Evolutionary conservation across 2,113 vertebrate species (phyloP).

Genomic region (Dicentrarchus labrax): DNA sequence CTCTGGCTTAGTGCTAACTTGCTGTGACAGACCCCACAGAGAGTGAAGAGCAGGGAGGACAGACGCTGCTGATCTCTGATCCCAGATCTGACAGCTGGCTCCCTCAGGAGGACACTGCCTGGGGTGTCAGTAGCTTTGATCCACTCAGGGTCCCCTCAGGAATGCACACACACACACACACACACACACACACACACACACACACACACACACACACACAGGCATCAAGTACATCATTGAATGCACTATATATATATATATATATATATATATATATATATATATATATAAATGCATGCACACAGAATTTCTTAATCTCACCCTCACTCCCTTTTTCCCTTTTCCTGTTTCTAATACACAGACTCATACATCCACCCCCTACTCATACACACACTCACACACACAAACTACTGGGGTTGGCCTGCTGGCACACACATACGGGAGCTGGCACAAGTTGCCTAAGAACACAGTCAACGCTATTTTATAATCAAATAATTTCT

Average conservation of each 20-base stretch:
- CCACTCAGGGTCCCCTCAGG: conserved; percentile 68
- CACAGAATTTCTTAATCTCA: conserved; percentile 50
- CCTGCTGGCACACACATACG: conserved; percentile 60
- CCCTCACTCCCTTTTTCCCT: conserved; percentile 14
- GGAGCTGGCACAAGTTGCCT: conserved; percentile 62
- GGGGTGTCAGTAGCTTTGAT: conserved; percentile 79
- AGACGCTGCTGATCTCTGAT: conserved; percentile 75
- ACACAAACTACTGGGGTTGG: conserved; percentile 27
- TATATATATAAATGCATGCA: conserved; percentile 42
- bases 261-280: not conserved
- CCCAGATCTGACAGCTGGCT: conserved; percentile 76
- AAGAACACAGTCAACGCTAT: conserved; percentile 63
- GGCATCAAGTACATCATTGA: not conserved
- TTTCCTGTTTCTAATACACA: conserved; percentile 34
- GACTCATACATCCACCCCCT: not conserved
- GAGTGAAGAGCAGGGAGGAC: conserved; percentile 59
- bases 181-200: conserved; percentile 36
- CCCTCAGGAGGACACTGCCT: conserved; percentile 72
- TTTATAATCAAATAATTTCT: conserved; percentile 81
- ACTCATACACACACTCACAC: conserved; percentile 11
- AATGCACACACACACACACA: conserved; percentile 58
- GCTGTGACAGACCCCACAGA: conserved; percentile 77
- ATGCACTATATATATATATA: no score
- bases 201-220: conserved; percentile 31
- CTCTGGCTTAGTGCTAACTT: conserved; percentile 68